Percentiles rank a stretch among this genome's conserved stretches.
Conservation (phyloP, 2,113 vertebrate genomes). For the Amphilophus citrinellus region DNA sequence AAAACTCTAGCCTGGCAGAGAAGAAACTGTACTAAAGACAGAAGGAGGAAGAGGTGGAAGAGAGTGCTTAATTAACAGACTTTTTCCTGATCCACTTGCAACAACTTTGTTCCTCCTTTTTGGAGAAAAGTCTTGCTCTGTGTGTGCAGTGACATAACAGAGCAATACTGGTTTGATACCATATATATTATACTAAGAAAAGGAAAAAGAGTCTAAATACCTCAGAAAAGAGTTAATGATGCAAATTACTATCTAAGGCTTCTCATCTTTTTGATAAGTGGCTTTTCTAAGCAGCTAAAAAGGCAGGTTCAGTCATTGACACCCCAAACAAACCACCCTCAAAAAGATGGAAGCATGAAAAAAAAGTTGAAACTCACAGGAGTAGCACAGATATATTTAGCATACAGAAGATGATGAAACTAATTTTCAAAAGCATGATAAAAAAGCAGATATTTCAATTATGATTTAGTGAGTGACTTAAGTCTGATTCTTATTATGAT, state of each 20-base stretch:
- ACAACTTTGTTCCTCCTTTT: background rate
- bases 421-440: background rate
- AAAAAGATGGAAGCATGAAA: background rate
- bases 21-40: background rate
- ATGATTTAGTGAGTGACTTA: background rate
- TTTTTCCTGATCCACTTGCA: background rate
- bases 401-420: background rate
- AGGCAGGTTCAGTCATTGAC: background rate
- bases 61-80: background rate
- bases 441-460: background rate
- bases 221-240: background rate
- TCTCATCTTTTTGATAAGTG: conserved; percentile 3
- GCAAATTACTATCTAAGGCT: background rate
- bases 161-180: background rate
- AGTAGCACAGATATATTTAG: background rate
- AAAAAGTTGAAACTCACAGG: background rate
- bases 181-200: background rate
- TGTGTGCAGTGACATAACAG: background rate
- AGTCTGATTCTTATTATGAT: background rate
- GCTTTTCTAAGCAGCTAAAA: background rate
- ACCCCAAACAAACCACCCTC: background rate
- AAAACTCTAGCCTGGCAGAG: background rate
- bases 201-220: conserved; percentile 1
- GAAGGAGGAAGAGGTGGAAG: background rate
- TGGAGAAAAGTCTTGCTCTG: background rate